phyloP scores from a whole-genome alignment of 2,797 vertebrate species.

The Hypotaenidia okinawae region DNA sequence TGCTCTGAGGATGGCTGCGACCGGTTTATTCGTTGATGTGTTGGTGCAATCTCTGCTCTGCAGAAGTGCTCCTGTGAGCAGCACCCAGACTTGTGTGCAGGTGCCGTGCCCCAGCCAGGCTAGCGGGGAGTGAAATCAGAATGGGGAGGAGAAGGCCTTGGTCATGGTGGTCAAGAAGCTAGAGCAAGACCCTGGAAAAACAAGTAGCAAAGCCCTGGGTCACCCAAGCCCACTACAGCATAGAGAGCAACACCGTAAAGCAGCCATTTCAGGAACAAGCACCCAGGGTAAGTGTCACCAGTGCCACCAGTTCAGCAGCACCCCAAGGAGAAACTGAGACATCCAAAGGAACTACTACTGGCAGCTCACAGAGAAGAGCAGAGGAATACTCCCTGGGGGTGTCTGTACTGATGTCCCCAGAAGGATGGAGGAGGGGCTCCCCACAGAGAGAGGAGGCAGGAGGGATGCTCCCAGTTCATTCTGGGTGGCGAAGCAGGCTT shows the following conservation, averaged over 20 bases:
- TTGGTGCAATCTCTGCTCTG: neutral
- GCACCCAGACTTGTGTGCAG: neutral
- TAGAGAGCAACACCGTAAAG: accelerated
- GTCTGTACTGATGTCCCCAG: neutral
- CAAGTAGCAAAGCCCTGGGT: neutral
- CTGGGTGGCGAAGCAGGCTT: neutral
- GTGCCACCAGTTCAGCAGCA: neutral
- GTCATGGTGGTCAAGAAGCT: neutral
- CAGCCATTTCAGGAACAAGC: neutral
- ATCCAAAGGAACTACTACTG: neutral
- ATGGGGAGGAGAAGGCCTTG: neutral
- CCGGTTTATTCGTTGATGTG: accelerated
- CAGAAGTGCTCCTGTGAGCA: neutral
- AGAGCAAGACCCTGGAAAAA: neutral
- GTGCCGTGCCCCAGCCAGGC: neutral
- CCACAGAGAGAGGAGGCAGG: neutral
- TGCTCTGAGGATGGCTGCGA: neutral
- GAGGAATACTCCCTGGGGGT: neutral
- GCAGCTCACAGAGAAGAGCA: neutral
- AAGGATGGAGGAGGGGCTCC: neutral
- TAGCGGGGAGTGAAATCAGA: neutral
- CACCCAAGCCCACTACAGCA: neutral
- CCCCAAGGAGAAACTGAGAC: neutral
- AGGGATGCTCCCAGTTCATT: neutral
- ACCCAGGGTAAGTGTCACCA: neutral